phyloP scores from a whole-genome alignment of 2,797 vertebrate genomes.

The Scolopax rusticola region DNA sequence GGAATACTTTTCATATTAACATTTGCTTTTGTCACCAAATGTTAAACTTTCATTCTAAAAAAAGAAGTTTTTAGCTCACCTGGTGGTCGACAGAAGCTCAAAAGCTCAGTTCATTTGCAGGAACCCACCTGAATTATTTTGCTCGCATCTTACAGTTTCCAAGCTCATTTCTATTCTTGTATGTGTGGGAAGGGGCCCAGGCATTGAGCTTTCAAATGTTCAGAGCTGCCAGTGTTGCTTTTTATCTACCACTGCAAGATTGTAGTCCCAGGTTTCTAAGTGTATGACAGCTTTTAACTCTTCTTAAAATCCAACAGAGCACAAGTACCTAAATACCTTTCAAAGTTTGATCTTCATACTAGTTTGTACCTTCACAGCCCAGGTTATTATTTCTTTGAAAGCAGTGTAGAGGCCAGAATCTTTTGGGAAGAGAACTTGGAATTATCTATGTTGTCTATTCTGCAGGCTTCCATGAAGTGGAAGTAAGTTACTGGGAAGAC shows the following conservation, averaged over 20 bases:
- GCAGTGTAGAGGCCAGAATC: background rate
- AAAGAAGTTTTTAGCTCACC: background rate
- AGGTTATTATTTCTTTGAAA: slow-evolving; percentile 2
- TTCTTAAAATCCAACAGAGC: background rate
- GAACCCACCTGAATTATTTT: background rate
- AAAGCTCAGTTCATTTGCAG: background rate
- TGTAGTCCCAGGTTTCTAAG: background rate
- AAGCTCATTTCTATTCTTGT: background rate
- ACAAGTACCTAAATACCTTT: background rate
- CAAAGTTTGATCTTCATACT: background rate
- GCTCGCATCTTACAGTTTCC: background rate
- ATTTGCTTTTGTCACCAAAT: background rate
- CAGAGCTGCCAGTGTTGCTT: background rate
- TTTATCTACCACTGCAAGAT: background rate
- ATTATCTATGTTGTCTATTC: background rate
- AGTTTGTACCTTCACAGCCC: background rate
- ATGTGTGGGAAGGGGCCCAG: background rate
- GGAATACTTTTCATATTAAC: background rate
- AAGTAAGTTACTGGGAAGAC: background rate
- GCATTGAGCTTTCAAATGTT: background rate
- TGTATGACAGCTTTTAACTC: background rate
- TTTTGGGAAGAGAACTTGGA: background rate
- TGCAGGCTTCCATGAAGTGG: background rate
- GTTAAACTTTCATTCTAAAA: background rate
- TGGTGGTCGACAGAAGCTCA: background rate